Base-by-base conservation (phyloP, 2,888 invertebrate genomes). In the Perithous albicinctus region DNA sequence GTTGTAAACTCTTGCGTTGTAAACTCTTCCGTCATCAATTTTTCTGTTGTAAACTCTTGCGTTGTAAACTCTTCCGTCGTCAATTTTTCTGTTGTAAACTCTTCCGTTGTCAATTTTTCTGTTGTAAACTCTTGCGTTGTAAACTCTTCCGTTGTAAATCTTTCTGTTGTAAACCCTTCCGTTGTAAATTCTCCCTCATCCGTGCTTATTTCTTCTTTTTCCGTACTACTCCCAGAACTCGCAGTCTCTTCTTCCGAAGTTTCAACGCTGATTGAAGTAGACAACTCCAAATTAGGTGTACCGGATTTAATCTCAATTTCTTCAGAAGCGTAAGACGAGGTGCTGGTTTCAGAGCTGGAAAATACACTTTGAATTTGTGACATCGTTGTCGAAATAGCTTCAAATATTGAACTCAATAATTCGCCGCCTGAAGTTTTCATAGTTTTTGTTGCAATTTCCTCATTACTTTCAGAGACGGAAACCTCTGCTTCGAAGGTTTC, bases 361-460 rank as follows among this genome's bases (percentile, higher is more conserved):
- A 73, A 73, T 10, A 61, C 29, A 32, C 41, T 69, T 26, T 46
- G 56, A 35, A 78, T n/a, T 56, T 67, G 56, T 20, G 72, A 41
- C 46, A 73, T 15, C 18, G 73, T 56, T 18, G 79, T 63, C 26
- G 79, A 69, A 4, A 67, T 35, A 10, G 29, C 29, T 54, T 74
- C 41, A 15, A 35, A 61, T 12, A 74, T 63, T n/a, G 67, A 23
- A 20, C 67, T 54, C 4, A 63, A 43, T 3, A 63, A 54, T 20
- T 26, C 23, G 10, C 43, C 43, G 15, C 38, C 15, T 7, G 43
- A 67, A 18, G 54, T 26, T 20, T 32, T 32, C 12, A 29, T 20
- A 20, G 59, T 64, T 26, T 61, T 46, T 8, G 51, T 74, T 15
- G 72, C 48, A 10, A 35, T 66, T 41, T 46, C 32, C 26, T 32